Conservation (phyloP, 2,113 vertebrate genomes). For the Phyllostomus hastatus region DNA sequence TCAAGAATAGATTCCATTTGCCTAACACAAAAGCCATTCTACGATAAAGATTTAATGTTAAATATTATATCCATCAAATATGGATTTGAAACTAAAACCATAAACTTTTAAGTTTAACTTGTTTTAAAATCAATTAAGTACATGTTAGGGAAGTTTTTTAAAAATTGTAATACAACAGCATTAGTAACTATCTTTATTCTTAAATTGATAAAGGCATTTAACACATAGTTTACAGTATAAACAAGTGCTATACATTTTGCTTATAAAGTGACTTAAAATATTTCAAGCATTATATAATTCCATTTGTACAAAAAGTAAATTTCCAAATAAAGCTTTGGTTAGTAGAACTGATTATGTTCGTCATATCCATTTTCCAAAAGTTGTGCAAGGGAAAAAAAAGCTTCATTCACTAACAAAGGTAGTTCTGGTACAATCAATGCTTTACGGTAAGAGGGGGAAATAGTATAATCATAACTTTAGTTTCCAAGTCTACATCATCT, state of each 20-base stretch:
- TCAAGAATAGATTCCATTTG: not conserved
- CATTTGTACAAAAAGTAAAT: conserved; percentile 70
- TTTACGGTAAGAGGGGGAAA: conserved; percentile 8
- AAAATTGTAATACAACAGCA: conserved; percentile 36
- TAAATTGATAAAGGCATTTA: conserved; percentile 69
- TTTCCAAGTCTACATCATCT: not conserved
- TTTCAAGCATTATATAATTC: conserved; percentile 65
- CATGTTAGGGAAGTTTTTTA: not conserved
- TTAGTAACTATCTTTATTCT: conserved; percentile 74
- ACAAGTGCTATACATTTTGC: conserved; percentile 63
- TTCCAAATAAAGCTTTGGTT: conserved; percentile 66
- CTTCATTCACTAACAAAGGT: not conserved
- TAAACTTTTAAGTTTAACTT: not conserved
- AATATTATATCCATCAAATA: not conserved
- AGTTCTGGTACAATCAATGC: conserved; percentile 47
- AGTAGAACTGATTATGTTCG: conserved; percentile 53
- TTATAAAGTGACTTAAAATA: conserved; percentile 70
- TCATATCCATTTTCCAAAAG: conserved; percentile 58
- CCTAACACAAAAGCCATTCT: conserved; percentile 2
- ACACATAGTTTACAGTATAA: conserved; percentile 70
- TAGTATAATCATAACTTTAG: conserved; percentile 26
- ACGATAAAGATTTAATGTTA: conserved; percentile 2
- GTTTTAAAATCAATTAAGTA: conserved; percentile 33
- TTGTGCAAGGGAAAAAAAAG: conserved; percentile 31
- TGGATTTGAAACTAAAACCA: conserved; percentile 19